Base-by-base conservation (phyloP, 2,888 invertebrate species). In the Metellina segmentata region DNA sequence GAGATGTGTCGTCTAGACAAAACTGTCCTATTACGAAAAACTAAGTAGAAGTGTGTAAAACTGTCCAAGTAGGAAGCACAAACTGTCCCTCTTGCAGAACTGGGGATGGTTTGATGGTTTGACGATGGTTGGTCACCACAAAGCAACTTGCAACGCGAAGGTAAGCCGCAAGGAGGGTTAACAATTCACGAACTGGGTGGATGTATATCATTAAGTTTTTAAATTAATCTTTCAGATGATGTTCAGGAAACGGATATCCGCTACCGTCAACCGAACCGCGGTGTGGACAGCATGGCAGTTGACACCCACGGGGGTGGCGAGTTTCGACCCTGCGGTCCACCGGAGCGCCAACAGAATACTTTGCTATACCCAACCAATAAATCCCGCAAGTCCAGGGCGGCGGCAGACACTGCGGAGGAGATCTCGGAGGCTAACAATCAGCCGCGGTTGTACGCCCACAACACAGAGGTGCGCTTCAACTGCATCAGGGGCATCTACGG, bases 381-480 rank as follows among this genome's bases (percentile, higher is more conserved):
- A 13, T 70, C 49, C 6, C 51, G 78, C 0, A 61, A 52, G 6
- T 75, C 81, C 9, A 70, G 75, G 8, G 69, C 69, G 1, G 53
- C 81, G 7, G 61, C n/a, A 8, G 52, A 34, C 2, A 16, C 8
- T 0, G 79, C 9, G 74, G 13, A n/a, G 6, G 81, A 85, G 0
- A 16, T 6, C 5, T 61, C 61, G n/a, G 79, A 19, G 8, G 0
- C 72, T 7, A 34, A 19, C 5, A 72, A 74, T 7, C 88, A 83
- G n/a, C 78, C 88, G 6, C 61, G 87, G n/a, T 82, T 70, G 53
- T 92, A 89, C 94, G 97, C 97, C 6, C 97, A 97, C 94, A 97
- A 97, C 0, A 97, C 97, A 0, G 97, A 97, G 95, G 97, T 98
- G 83, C 97, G 97, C 7, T 98, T 97, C 95, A 96, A 97, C 94